Percentiles rank a stretch among this genome's conserved stretches.
phyloP scores from a whole-genome alignment of 1,140 invertebrate species.

The Megathymus violae region DNA sequence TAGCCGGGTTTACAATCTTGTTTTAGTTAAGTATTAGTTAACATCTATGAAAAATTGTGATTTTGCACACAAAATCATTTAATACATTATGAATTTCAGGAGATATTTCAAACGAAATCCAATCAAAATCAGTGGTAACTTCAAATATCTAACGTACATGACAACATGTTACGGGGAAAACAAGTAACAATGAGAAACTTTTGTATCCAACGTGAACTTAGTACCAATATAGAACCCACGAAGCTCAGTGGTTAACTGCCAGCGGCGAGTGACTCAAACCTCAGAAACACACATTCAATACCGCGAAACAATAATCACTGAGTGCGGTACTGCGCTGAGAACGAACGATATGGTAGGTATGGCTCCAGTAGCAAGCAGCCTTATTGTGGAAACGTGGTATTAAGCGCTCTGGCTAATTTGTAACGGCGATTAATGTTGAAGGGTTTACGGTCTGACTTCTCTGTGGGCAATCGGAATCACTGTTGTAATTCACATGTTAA shows the following conservation, averaged over 20 bases:
- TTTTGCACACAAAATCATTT: too few relatives aligned
- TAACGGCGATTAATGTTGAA: conserved; percentile 27
- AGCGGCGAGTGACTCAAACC: conserved; percentile 28
- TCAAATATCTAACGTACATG: too few relatives aligned
- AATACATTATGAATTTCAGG: too few relatives aligned
- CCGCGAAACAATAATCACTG: conserved; percentile 44
- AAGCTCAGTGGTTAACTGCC: neutral
- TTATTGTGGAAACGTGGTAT: conserved; percentile 13
- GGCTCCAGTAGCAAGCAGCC: conserved; percentile 19
- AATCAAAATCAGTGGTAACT: too few relatives aligned
- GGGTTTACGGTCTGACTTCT: neutral
- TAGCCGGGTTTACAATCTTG: too few relatives aligned
- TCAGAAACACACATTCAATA: conserved; percentile 25
- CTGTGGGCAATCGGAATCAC: neutral
- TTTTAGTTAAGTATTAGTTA: too few relatives aligned
- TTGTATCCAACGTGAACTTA: neutral
- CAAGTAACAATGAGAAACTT: neutral
- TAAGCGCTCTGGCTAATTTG: conserved; percentile 32
- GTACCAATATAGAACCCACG: neutral
- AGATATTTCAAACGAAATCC: too few relatives aligned
- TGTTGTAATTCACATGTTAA: neutral
- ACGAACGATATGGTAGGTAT: neutral
- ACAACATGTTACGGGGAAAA: too few relatives aligned
- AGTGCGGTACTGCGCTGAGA: conserved; percentile 33
- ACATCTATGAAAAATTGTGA: too few relatives aligned